These are phyloP conservation scores for Aproaerema taeniolella DNA, from an alignment of 2,888 invertebrate genomes.

Conservation along the genomic window DNA sequence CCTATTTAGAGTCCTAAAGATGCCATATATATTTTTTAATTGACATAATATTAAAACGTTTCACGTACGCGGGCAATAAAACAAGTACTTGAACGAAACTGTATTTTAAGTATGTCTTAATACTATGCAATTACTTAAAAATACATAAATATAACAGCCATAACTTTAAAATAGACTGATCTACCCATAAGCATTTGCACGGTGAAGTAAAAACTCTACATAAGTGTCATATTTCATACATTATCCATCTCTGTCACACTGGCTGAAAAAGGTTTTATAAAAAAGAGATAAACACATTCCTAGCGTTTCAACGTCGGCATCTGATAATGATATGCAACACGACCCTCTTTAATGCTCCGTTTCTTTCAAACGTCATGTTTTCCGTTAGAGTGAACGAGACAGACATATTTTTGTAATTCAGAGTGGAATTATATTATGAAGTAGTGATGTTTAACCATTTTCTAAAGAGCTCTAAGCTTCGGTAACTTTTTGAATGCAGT, in stretches of 20 bases:
- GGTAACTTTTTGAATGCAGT: not conserved
- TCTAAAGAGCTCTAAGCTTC: conserved; percentile 31
- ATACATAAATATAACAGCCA: not conserved
- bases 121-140: not conserved
- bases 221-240: conserved; percentile 40
- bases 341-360: conserved; percentile 41
- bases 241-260: conserved; percentile 27
- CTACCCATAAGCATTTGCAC: conserved; percentile 17
- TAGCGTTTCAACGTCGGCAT: conserved; percentile 27
- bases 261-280: too few relatives aligned
- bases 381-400: conserved; percentile 26
- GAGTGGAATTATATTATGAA: conserved; percentile 28
- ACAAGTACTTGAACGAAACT: not conserved
- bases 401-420: conserved; percentile 18
- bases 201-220: conserved; percentile 31
- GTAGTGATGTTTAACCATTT: conserved; percentile 28
- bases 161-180: conserved; percentile 26
- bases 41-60: not conserved
- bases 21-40: too few relatives aligned
- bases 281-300: conserved; percentile 36
- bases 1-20: too few relatives aligned
- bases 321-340: conserved; percentile 59
- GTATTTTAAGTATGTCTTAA: conserved; percentile 2
- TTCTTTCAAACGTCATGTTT: conserved; percentile 25
- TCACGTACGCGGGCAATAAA: not conserved